Conservation (phyloP, 2,113 vertebrate species). For the Petroica traversi region DNA sequence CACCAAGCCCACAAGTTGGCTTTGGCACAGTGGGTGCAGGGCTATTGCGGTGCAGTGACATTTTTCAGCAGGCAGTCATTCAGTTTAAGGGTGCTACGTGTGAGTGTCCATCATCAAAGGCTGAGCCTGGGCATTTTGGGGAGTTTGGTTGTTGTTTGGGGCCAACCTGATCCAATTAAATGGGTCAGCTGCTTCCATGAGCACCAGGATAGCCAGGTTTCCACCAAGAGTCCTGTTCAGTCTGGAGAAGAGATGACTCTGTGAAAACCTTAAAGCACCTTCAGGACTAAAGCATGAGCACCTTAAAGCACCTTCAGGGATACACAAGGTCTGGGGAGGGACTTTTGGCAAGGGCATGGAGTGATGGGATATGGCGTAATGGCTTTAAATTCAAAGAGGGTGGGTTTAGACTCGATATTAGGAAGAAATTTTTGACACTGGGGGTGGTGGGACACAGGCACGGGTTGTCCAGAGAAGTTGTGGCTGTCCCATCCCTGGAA, state of each 20-base stretch:
- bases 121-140: not conserved
- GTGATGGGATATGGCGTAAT: not conserved
- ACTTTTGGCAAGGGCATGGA: not conserved
- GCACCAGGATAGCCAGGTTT: not conserved
- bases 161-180: not conserved
- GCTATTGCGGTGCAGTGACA: accelerated
- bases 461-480: not conserved
- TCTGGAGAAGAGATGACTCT: not conserved
- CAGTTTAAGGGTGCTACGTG: not conserved
- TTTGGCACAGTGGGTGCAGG: not conserved
- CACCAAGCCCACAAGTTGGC: not conserved
- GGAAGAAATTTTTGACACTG: not conserved
- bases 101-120: not conserved
- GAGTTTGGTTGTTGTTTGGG: not conserved
- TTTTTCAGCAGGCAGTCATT: not conserved
- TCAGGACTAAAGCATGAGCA: not conserved
- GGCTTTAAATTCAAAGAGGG: not conserved
- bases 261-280: not conserved
- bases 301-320: not conserved
- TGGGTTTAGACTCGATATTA: not conserved
- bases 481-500: not conserved
- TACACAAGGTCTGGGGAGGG: not conserved
- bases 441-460: not conserved
- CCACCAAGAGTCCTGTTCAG: not conserved
- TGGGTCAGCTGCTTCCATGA: not conserved